Conservation (phyloP, 2,113 vertebrate genomes). For the Actinemys pallida region DNA sequence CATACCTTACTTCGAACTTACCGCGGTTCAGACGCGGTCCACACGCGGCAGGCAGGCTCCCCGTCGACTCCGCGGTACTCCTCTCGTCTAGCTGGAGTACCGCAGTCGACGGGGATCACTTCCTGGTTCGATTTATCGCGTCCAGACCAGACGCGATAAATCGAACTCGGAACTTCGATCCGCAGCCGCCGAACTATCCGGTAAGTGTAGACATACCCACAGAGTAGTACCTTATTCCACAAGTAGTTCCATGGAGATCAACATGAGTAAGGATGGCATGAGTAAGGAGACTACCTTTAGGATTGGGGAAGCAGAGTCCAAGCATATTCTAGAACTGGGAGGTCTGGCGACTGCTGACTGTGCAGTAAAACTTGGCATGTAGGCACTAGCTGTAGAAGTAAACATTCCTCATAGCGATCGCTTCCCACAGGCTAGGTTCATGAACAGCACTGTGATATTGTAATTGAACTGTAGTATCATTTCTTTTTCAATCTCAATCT, state of each 20-base stretch:
- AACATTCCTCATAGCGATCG: slow-evolving; percentile 5
- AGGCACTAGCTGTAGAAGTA: background rate
- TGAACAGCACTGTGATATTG: background rate
- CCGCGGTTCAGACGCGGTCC: no score
- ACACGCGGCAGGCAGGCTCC: no score
- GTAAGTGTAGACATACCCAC: background rate
- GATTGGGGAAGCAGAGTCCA: background rate
- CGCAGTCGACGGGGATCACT: no score
- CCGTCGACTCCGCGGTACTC: no score
- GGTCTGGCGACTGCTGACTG: background rate
- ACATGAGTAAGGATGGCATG: background rate
- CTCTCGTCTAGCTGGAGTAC: no score
- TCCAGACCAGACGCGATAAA: no score
- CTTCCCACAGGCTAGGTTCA: background rate
- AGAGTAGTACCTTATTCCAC: background rate
- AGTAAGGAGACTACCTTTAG: background rate
- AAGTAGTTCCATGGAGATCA: background rate
- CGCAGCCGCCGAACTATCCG: no score
- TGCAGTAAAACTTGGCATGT: background rate
- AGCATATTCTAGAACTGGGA: background rate
- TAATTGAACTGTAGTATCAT: background rate
- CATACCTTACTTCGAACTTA: no score
- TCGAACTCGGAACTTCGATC: no score
- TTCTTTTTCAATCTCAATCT: background rate
- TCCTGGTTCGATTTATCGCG: no score